Base-by-base conservation (phyloP, 2,113 vertebrate species). In the Alosa alosa region DNA sequence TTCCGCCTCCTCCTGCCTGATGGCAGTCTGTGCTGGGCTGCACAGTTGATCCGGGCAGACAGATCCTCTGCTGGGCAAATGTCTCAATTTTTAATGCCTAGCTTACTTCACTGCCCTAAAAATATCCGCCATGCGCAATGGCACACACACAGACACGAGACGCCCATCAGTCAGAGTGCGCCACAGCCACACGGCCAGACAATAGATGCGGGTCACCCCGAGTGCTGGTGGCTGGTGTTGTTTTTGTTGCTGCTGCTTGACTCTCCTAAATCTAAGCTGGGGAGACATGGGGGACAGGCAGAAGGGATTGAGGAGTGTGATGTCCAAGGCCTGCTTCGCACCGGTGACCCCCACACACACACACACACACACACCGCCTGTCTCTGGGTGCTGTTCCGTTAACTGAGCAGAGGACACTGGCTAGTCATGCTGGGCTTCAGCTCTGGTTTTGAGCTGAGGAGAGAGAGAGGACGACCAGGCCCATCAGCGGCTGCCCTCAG, bases 71-170 rank as follows among this genome's bases (percentile, higher is more conserved):
- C 83, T 47, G 45, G 85, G 55, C 64, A 78, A 52, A 82, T 52
- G 47, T 82, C 83, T 88, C 75, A 52, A 88, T 88, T 84, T 88
- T 86, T 88, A 86, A 88, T 88, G 72, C 75, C 44, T n/a, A 2
- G 44, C 75, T 82, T 85, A 84, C 47, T 75, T 85, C 84, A 36
- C 36, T 57, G 83, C 57, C 85, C 85, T 85, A 84, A 88, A 88
- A 86, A 88, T 84, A 88, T 72, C 84, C 82, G 49, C 82, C 55
- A 22, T 15, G 3, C 50, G 1, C 25, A 49, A 49, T 22, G 87
- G 60, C 84, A 86, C 83, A 86, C 83, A 82, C 52, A 82, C 50
- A 81, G 81, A 84, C 60, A 50, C 18, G 4, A 60, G 55, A 60
- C 18, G 55, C 18, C 64, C 20, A 87, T 88, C 81, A 81, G 83